Evolutionary conservation across 2,888 invertebrate species (phyloP), one percentile per base, ranked within the genome.

Genomic region (Amiota communis): DNA sequence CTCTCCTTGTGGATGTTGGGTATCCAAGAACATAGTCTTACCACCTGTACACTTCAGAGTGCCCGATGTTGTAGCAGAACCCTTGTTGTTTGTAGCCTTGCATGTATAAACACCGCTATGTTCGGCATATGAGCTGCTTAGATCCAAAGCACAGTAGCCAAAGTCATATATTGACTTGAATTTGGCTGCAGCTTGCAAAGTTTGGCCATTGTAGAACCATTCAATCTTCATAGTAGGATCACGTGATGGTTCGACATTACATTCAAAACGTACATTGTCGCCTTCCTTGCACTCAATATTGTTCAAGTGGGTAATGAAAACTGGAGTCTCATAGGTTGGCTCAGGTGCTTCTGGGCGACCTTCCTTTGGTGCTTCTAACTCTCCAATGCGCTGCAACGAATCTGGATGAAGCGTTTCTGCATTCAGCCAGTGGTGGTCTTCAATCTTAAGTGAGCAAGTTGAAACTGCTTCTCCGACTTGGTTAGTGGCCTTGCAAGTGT

Each of bases 151-250:
- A 11, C 98, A 96, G 87, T 96, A 97, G 73, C 99, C 99, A 89
- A 99, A 99, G 89, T 99, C 99, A 87, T 97, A 96, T 15, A 95
- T 95, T 46, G 96, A 95, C 90, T 97, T 96, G 89, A 95, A 98
- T 87, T 98, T 94, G 68, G 98, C 93, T 47, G 97, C 98, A 79
- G 93, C 93, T 79, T 95, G 96, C 74, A 99, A 90, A 12, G 96
- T 95, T 87, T 96, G 94, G 57, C 96, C 98, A 89, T 99, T 98
- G 76, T 96, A 93, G 91, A 96, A 97, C 98, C 99, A 99, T 90
- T 97, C 97, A 80, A 97, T 94, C 85, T 93, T 93, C 90, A 97
- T 93, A 1, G 96, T 97, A 8, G 97, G 97, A 90, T 97, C 97
- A 87, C 95, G 95, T 6, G 96, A 94, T 36, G 97, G 97, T 88